Conservation (phyloP, 2,797 vertebrate species). For the Acanthis flammea region DNA sequence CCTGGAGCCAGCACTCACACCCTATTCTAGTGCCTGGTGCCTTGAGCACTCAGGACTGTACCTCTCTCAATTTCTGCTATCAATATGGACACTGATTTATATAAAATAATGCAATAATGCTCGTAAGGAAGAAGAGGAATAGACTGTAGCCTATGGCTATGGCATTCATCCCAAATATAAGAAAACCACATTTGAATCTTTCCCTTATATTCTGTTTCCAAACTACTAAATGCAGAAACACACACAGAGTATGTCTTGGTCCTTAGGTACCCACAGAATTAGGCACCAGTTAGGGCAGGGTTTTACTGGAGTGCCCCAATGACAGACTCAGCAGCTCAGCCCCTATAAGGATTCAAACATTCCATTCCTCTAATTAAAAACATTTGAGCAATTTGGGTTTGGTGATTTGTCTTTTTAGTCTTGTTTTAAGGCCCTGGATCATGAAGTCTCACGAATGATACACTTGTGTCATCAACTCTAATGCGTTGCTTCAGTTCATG, state of each 20-base stretch:
- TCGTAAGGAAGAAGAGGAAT: background rate
- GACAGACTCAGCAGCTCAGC: background rate
- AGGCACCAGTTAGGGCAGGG: background rate
- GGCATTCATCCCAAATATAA: background rate
- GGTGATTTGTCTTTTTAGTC: background rate
- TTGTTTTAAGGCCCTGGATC: background rate
- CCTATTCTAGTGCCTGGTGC: fast-evolving
- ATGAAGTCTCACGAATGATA: fast-evolving
- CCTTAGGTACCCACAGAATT: background rate
- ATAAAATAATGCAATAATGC: background rate
- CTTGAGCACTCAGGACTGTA: background rate
- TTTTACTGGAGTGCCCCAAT: background rate
- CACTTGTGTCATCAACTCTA: background rate
- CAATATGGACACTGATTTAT: background rate
- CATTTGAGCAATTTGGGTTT: background rate
- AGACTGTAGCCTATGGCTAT: background rate
- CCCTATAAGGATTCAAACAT: background rate
- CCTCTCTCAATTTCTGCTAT: background rate
- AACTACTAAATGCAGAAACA: background rate
- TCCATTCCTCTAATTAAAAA: background rate
- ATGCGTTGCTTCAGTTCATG: fast-evolving
- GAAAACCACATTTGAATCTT: background rate
- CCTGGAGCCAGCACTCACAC: background rate
- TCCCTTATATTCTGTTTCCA: background rate
- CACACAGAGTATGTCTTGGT: background rate